Percentiles rank a stretch among this genome's conserved stretches.
Evolutionary conservation across 2,797 vertebrate genomes (phyloP).

Genomic region (Cyclura pinguis): DNA sequence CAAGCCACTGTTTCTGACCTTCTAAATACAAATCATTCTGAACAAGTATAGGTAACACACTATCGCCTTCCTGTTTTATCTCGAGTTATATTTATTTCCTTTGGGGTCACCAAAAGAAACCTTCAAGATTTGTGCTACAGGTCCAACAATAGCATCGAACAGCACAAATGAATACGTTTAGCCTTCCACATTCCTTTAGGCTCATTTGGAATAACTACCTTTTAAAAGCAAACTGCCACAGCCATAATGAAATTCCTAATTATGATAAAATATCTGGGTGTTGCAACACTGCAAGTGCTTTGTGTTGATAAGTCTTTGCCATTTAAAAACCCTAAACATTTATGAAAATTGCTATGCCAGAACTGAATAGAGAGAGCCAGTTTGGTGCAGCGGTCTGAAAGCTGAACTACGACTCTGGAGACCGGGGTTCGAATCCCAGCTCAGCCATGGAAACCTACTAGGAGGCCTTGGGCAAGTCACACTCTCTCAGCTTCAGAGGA

Average conservation of each 20-base stretch:
- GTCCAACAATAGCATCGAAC: slow-evolving; percentile 41
- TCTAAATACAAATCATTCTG: slow-evolving; percentile 1
- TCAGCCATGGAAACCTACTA: too few species aligned
- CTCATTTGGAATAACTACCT: background rate
- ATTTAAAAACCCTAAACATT: background rate
- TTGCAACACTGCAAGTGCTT: background rate
- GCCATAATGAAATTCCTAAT: background rate
- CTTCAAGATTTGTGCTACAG: slow-evolving; percentile 36
- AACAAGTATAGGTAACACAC: background rate
- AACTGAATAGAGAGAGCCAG: too few species aligned
- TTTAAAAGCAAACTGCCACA: background rate
- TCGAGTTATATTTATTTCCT: slow-evolving; percentile 66
- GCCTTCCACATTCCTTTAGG: background rate
- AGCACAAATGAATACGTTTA: background rate
- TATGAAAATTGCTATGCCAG: background rate
- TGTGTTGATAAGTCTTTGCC: background rate
- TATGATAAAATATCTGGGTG: background rate
- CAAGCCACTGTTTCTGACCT: background rate
- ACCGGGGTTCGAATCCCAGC: too few species aligned
- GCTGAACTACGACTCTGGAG: too few species aligned
- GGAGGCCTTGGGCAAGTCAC: too few species aligned
- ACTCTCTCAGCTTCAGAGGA: too few species aligned
- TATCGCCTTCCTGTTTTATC: slow-evolving; percentile 71
- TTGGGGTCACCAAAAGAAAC: slow-evolving; percentile 64
- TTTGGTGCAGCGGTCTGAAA: too few species aligned